phyloP scores from a whole-genome alignment of 1,140 invertebrate species.

The Asobara japonica region DNA sequence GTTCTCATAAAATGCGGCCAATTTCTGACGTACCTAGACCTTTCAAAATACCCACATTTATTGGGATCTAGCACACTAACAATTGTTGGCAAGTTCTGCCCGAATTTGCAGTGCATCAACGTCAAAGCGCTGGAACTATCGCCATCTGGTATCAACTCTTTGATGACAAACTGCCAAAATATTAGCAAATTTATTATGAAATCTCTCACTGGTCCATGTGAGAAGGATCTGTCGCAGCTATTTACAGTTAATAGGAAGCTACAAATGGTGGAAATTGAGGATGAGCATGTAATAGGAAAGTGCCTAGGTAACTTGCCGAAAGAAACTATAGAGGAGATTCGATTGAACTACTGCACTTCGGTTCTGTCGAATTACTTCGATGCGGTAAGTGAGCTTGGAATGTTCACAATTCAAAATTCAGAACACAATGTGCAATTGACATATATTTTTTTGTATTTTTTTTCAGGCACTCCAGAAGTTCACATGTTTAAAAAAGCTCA shows the following conservation, averaged over 20 bases:
- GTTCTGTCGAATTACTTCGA: conserved; percentile 42
- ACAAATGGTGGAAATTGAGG: conserved; percentile 43
- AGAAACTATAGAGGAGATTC: conserved; percentile 49
- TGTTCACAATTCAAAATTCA: too few relatives aligned
- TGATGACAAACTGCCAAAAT: conserved; percentile 48
- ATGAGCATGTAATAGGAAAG: conserved; percentile 47
- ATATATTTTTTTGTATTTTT: too few relatives aligned
- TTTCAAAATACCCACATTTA: conserved; percentile 34
- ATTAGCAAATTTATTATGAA: conserved; percentile 53
- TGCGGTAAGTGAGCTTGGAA: conserved; percentile 46
- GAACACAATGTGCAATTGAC: too few relatives aligned
- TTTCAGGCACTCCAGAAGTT: conserved; percentile 44
- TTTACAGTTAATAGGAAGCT: conserved; percentile 53
- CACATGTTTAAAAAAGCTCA: conserved; percentile 41
- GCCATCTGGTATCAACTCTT: conserved; percentile 50
- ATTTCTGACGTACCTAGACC: conserved; percentile 52
- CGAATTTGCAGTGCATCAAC: conserved; percentile 54
- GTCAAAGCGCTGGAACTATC: conserved; percentile 49
- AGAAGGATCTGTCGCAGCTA: conserved; percentile 53
- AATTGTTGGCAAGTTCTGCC: conserved; percentile 55
- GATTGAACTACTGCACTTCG: conserved; percentile 42
- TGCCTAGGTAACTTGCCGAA: conserved; percentile 49
- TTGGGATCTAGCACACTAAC: conserved; percentile 53
- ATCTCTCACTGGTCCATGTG: conserved; percentile 44
- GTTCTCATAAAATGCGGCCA: conserved; percentile 55